These are phyloP conservation scores for Narcine bancroftii DNA, from an alignment of 2,113 vertebrate species.

Conservation along the genomic window DNA sequence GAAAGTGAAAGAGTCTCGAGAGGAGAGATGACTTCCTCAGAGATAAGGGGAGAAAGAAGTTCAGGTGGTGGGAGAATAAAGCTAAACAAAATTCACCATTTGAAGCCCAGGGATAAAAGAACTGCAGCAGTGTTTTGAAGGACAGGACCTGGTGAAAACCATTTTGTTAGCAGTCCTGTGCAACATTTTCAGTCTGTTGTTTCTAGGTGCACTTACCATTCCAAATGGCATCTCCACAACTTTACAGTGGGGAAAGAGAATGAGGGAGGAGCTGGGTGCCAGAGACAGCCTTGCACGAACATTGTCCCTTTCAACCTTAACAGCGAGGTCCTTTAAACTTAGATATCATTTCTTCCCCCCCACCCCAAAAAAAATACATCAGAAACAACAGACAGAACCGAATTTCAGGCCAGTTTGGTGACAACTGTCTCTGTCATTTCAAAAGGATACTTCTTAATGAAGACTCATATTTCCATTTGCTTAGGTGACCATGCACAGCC, in stretches of 20 bases:
- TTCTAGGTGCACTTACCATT: background rate
- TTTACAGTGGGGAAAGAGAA: background rate
- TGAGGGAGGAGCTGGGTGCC: background rate
- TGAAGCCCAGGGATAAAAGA: conserved; percentile 30
- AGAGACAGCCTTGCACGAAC: conserved; percentile 21
- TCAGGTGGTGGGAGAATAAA: background rate
- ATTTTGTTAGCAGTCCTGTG: conserved; percentile 5
- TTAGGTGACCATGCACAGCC: conserved; percentile 31
- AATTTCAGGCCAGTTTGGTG: background rate
- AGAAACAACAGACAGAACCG: background rate
- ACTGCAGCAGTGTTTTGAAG: conserved; percentile 20
- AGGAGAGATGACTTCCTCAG: background rate
- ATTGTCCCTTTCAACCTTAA: conserved; percentile 9
- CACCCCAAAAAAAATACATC: background rate
- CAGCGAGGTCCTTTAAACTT: background rate
- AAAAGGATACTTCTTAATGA: conserved; percentile 11
- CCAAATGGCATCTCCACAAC: background rate
- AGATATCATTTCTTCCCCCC: background rate
- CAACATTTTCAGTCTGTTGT: background rate
- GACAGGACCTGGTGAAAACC: conserved; percentile 17
- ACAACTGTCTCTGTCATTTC: conserved; percentile 4
- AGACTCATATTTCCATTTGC: conserved; percentile 2
- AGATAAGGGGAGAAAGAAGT: background rate
- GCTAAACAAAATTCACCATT: conserved; percentile 25
- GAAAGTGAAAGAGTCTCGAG: background rate